Evolutionary conservation across 2,888 invertebrate species (phyloP).

Genomic region (Conus canariensis): DNA sequence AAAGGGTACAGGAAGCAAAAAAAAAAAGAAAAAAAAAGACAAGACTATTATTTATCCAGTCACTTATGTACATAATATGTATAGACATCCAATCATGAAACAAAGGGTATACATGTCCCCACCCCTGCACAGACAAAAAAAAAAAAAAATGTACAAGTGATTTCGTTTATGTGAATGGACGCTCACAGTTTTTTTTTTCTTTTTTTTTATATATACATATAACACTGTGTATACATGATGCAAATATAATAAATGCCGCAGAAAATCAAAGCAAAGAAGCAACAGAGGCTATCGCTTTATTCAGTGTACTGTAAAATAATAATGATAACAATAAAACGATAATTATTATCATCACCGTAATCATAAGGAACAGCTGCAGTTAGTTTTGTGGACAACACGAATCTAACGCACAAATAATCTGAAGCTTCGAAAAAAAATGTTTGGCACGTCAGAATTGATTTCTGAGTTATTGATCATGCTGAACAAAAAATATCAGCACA

Average conservation of each 20-base stretch:
- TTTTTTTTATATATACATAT: too few species aligned
- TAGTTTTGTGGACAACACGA: neutral
- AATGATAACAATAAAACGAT: neutral
- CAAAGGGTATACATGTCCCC: neutral
- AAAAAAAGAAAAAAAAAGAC: neutral
- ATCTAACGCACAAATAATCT: neutral
- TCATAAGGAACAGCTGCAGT: neutral
- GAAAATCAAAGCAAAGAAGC: neutral
- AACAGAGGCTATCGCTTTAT: neutral
- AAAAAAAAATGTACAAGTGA: neutral
- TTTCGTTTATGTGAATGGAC: constrained; percentile 13
- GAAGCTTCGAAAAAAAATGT: neutral
- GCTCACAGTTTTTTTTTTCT: neutral
- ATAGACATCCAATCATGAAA: constrained; percentile 3
- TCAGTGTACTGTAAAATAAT: neutral
- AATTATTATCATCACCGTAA: neutral
- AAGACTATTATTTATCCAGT: neutral
- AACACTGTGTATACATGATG: neutral
- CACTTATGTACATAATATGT: constrained; percentile 20
- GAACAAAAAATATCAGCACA: constrained; percentile 17
- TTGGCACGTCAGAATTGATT: constrained; percentile 32
- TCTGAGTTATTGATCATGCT: constrained; percentile 24
- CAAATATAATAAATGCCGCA: neutral
- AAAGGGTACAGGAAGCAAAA: neutral
- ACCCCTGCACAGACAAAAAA: neutral